Evolutionary conservation across 2,113 vertebrate genomes (phyloP).

Genomic region (Felis chaus): DNA sequence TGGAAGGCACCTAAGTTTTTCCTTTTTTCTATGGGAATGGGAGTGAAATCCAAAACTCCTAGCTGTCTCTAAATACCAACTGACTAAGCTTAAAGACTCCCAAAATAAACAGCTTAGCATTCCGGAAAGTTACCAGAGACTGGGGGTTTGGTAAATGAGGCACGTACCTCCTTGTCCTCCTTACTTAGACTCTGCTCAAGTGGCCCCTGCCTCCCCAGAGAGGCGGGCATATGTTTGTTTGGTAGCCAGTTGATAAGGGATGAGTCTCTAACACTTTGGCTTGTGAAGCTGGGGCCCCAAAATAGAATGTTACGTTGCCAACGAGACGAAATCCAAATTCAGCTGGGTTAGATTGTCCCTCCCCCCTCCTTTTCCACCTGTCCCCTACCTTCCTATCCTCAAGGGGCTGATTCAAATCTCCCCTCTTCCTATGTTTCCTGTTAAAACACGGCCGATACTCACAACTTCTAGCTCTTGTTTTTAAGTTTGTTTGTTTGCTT

Average conservation of each 20-base stretch:
- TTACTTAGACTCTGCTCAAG: not conserved
- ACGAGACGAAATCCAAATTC: constrained; percentile 4
- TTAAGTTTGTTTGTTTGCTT: too few relatives aligned
- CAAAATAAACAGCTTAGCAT: constrained; percentile 81
- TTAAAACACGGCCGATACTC: not conserved
- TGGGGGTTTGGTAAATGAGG: constrained; percentile 36
- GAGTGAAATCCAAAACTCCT: constrained; percentile 78
- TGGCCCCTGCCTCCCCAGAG: not conserved
- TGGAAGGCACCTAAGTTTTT: constrained; percentile 71
- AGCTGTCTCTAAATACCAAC: constrained; percentile 80
- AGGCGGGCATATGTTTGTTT: constrained; percentile 9
- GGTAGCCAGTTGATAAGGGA: not conserved
- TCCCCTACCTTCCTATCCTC: not conserved
- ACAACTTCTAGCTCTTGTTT: not conserved
- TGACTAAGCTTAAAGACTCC: constrained; percentile 77
- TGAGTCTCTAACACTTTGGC: not conserved
- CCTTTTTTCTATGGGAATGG: constrained; percentile 70
- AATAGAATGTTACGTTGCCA: constrained; percentile 26
- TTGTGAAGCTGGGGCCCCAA: not conserved
- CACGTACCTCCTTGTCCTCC: constrained; percentile 21
- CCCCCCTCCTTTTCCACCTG: not conserved
- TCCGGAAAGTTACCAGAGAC: constrained; percentile 69
- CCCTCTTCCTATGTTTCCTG: not conserved
- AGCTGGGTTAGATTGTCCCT: not conserved
- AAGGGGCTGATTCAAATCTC: not conserved